Base-by-base conservation (phyloP, 2,797 vertebrate species). In the Kryptolebias ocellatus region DNA sequence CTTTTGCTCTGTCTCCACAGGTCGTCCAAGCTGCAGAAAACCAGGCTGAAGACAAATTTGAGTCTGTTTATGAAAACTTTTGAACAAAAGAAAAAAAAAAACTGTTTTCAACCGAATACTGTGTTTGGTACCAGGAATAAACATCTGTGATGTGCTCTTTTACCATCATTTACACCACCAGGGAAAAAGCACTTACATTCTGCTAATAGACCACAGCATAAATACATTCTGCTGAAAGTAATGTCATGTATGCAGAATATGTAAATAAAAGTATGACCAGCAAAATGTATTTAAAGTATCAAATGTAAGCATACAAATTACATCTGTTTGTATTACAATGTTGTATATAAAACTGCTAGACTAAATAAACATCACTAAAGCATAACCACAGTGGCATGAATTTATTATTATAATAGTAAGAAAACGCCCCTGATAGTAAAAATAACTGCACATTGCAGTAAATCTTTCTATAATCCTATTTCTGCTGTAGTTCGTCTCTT, bases 31-130 rank as follows among this genome's bases (percentile, higher is more conserved):
- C 31, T 10, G 20, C 56, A 44, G 29, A 71, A 49, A 59, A 75
- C 1, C 74, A 79, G 66, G 77, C 86, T 0, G 85, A 92, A 53
- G 83, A 69, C 3, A 51, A 64, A 28, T 81, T 90, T 68, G 91
- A 94, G 47, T 91, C 53, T 45, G 85, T 94, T 67, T 95, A 94
- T 83, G 93, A 94, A 72, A 94, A 95, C 72, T 78, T 93, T 50
- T 93, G 67, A 93, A 39, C 67, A 11, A 31, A 2, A n/a, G 20
- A 15, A 27, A 44, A 31, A 2, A n/a, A 15, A 27, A 44, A 50
- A 34, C 17, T 61, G 0, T 10, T 51, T 54, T 50, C 11, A 47
- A 10, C 2, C 28, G 47, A 28, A 27, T 51, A 34, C 20, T 8
- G 1, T 54, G 44, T 6, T 51, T 12, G 29, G 9, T 18, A 11